Base-by-base conservation (phyloP, 2,888 invertebrate species). In the Dryomyza anilis region DNA sequence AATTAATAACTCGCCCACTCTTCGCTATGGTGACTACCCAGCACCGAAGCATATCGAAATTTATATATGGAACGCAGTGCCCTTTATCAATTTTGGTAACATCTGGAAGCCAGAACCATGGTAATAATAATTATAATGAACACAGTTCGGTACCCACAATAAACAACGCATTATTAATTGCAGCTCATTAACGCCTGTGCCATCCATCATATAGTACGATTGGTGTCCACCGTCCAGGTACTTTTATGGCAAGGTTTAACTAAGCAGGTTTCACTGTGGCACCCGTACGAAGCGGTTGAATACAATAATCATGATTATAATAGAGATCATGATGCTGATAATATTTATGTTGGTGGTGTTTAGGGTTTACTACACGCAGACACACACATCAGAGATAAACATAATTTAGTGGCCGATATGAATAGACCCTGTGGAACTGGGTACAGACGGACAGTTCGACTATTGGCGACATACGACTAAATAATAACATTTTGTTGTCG, bases 161-260 rank as follows among this genome's bases (percentile, higher is more conserved):
- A n/a, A n/a, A n/a, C n/a, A n/a, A n/a, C n/a, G 52, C 61, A 77
- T 76, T 76, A 76, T 76, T 76, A 76, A 76, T 76, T 78, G 77
- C 73, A 71, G 73, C 76, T 76, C 76, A 76, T 76, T 78, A 76
- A 77, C 78, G 76, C 76, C 52, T 69, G 65, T 73, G 72, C 74
- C 78, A 76, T 76, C 77, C 73, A 76, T 76, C 76, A 78, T n/a
- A n/a, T n/a, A 74, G 69, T 61, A 45, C 14, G n/a, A 39, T 39
- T n/a, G 39, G 39, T 39, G 14, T 12, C 39, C 39, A n/a, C n/a
- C n/a, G n/a, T n/a, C n/a, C n/a, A n/a, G n/a, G n/a, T n/a, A n/a
- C n/a, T n/a, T n/a, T n/a, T n/a, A n/a, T n/a, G n/a, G n/a, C n/a
- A n/a, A n/a, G n/a, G n/a, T n/a, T n/a, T n/a, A n/a, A n/a, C n/a